phyloP scores from a whole-genome alignment of 2,797 vertebrate genomes.

The Botia kubotai region DNA sequence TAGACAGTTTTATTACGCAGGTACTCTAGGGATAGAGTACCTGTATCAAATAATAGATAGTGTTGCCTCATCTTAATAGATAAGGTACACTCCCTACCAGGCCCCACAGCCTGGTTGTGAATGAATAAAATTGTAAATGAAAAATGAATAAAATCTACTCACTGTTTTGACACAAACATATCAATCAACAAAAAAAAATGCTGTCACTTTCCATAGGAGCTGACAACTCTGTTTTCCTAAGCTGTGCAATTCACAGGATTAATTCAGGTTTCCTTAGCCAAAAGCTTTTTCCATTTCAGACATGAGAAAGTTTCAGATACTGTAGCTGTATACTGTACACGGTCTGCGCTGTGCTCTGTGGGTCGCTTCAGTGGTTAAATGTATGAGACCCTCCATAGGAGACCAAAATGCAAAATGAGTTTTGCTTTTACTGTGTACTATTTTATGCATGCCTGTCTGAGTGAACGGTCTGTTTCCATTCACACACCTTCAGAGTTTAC shows the following conservation, averaged over 20 bases:
- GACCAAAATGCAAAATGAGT: background rate
- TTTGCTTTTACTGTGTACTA: background rate
- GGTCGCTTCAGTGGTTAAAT: background rate
- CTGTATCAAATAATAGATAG: background rate
- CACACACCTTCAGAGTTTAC: background rate
- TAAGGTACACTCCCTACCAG: background rate
- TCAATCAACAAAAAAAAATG: no score
- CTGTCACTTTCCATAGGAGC: background rate
- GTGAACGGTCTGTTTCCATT: background rate
- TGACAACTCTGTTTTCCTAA: background rate
- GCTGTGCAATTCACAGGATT: background rate
- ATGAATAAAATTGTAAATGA: no score
- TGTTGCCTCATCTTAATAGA: background rate
- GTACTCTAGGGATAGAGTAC: background rate
- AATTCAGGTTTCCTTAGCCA: background rate
- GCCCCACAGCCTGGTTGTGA: background rate
- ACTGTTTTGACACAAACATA: background rate
- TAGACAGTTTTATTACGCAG: background rate
- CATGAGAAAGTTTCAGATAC: background rate
- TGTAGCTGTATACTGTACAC: background rate
- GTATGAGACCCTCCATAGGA: background rate
- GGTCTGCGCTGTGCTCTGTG: background rate
- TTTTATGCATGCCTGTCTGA: background rate
- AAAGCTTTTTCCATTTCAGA: slow-evolving; percentile 3
- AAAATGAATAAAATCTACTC: background rate